Evolutionary conservation across 2,888 invertebrate genomes (phyloP).

Genomic region (Dryococelus australis): DNA sequence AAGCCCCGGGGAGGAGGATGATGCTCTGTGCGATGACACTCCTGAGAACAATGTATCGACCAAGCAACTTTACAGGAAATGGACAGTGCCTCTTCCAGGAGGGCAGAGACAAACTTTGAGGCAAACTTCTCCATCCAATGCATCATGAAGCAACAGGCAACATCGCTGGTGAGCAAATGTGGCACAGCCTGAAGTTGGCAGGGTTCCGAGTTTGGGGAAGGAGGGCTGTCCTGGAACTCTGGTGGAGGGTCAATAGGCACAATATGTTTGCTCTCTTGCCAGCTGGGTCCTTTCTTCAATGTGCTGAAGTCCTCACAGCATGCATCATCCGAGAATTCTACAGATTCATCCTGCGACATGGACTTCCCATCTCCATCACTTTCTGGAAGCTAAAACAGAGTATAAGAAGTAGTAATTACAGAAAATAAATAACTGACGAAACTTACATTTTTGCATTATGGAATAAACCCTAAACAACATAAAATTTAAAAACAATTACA

Average conservation of each 20-base stretch:
- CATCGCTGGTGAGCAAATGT: background rate
- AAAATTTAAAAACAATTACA: too few relatives aligned
- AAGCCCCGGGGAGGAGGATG: conserved; percentile 37
- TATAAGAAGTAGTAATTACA: background rate
- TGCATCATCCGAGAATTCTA: conserved; percentile 74
- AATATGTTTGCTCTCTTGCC: conserved; percentile 56
- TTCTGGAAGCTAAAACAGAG: conserved; percentile 71
- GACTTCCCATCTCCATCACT: conserved; percentile 82
- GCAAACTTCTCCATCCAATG: conserved; percentile 59
- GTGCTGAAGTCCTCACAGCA: conserved; percentile 72
- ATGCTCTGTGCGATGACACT: conserved; percentile 47
- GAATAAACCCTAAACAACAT: too few relatives aligned
- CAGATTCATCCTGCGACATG: conserved; percentile 79
- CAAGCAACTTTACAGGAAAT: conserved; percentile 57
- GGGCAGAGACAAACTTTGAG: conserved; percentile 59
- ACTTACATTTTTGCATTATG: too few relatives aligned
- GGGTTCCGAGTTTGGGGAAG: conserved; percentile 35
- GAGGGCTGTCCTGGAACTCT: conserved; percentile 76
- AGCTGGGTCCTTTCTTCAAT: conserved; percentile 75
- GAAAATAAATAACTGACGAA: background rate
- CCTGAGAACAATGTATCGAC: conserved; percentile 51
- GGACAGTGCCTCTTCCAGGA: conserved; percentile 61
- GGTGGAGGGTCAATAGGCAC: conserved; percentile 82
- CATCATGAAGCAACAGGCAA: conserved; percentile 18
- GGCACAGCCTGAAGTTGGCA: background rate